A percentile compares a stretch with the other conserved stretches of the same genome.
Evolutionary conservation across 1,140 invertebrate genomes (phyloP).

Genomic region (Drosophila subpulchrella): DNA sequence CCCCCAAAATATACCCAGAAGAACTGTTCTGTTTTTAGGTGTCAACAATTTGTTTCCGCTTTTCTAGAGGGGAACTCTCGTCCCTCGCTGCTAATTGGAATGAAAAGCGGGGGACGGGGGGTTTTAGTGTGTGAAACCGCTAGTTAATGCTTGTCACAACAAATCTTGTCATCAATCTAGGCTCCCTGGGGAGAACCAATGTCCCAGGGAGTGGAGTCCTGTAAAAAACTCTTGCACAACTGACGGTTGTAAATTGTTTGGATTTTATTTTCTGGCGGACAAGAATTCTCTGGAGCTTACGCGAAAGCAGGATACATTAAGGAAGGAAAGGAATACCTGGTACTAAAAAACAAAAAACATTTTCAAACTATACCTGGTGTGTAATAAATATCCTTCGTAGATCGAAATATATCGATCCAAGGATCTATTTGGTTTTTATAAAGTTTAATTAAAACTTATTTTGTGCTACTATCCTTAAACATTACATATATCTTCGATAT

Average conservation of each 20-base stretch:
- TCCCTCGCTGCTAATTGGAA: conserved; percentile 54
- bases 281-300: conserved; percentile 56
- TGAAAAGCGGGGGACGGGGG: conserved; percentile 6
- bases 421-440: no score
- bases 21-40: conserved; percentile 54
- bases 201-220: conserved; percentile 35
- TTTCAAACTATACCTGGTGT: no score
- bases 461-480: no score
- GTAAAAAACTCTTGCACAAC: conserved; percentile 59
- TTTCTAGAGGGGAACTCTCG: conserved; percentile 19
- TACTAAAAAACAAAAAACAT: not conserved
- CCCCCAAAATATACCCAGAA: conserved; percentile 2
- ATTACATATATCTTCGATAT: no score
- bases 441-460: no score
- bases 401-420: no score
- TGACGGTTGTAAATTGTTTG: conserved; percentile 63
- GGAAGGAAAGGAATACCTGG: not conserved
- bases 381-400: no score
- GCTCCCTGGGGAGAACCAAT: conserved; percentile 5
- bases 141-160: conserved; percentile 80
- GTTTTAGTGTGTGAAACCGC: conserved; percentile 64
- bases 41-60: conserved; percentile 61
- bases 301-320: not conserved
- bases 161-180: conserved; percentile 77
- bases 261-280: not conserved